These are phyloP conservation scores for Gavialis gangeticus DNA, from an alignment of 2,113 vertebrate genomes.

Conservation along the genomic window DNA sequence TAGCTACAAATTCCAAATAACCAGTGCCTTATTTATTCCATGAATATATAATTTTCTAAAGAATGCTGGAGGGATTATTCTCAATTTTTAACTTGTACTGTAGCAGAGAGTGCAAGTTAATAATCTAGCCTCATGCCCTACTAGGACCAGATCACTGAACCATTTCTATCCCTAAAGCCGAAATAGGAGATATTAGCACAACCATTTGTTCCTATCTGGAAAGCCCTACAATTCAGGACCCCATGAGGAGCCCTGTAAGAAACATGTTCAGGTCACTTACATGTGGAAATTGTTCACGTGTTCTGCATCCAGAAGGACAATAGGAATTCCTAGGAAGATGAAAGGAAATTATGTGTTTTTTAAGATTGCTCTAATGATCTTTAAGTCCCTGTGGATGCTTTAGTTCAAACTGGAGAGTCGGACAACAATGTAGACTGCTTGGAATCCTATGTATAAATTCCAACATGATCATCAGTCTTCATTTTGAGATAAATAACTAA, in stretches of 20 bases:
- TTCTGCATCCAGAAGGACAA: neutral
- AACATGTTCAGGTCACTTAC: slow-evolving; percentile 43
- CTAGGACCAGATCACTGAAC: slow-evolving; percentile 36
- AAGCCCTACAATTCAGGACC: slow-evolving; percentile 56
- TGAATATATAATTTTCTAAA: neutral
- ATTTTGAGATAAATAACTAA: neutral
- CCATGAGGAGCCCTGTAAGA: slow-evolving; percentile 25
- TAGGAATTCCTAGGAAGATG: neutral
- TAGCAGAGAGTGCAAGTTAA: slow-evolving; percentile 54
- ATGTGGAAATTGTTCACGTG: neutral
- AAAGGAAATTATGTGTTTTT: neutral
- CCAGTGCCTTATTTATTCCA: neutral
- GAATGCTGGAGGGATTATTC: neutral
- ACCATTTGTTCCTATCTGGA: neutral
- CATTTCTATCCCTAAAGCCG: slow-evolving; percentile 40
- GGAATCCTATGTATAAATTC: neutral
- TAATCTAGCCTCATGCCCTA: slow-evolving; percentile 62
- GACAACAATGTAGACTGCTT: neutral
- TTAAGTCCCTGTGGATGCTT: neutral
- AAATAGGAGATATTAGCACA: slow-evolving; percentile 53
- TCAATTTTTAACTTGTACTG: slow-evolving; percentile 11
- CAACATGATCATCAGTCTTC: neutral
- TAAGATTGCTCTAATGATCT: neutral
- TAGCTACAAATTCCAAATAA: neutral
- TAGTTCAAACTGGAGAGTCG: no score